phyloP scores from a whole-genome alignment of 1,140 invertebrate species.

The Rhizoglyphus robini region DNA sequence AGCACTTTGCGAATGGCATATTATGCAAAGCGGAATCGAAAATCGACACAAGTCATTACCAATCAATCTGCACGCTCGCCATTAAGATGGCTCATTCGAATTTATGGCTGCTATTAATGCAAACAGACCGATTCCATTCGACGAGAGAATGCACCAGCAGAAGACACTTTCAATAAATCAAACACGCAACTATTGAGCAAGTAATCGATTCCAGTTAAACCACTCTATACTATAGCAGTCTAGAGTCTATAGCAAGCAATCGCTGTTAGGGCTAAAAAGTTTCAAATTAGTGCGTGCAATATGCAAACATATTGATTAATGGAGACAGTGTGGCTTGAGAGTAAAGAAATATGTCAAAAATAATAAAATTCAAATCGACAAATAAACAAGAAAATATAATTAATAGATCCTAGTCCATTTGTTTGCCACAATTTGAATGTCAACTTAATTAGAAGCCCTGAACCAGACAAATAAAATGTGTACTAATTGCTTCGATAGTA shows the following conservation, averaged over 20 bases:
- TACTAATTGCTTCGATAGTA: not conserved
- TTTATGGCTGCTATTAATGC: not conserved
- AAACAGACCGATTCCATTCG: not conserved
- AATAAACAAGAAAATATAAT: not conserved
- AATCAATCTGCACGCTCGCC: not conserved
- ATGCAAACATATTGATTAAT: slow-evolving; percentile 15
- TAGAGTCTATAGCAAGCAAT: too few relatives aligned
- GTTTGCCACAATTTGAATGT: not conserved
- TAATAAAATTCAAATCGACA: slow-evolving; percentile 8
- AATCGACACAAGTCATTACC: not conserved
- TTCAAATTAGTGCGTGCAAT: slow-evolving; percentile 5
- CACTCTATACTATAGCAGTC: too few relatives aligned
- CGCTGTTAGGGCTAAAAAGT: not conserved
- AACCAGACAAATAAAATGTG: not conserved
- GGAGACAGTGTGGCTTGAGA: not conserved
- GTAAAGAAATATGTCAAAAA: not conserved
- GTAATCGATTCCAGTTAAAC: slow-evolving; percentile 2
- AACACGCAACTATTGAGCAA: slow-evolving; percentile 15
- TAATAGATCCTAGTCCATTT: not conserved
- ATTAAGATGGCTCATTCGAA: not conserved
- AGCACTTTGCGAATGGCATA: not conserved
- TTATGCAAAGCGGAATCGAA: not conserved
- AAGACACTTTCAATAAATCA: slow-evolving; percentile 1
- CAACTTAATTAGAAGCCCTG: too few relatives aligned
- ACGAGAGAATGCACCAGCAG: not conserved